Percentiles rank a stretch among this genome's conserved stretches.
phyloP scores from a whole-genome alignment of 2,888 invertebrate species.

The Balanococcus diminutus region DNA sequence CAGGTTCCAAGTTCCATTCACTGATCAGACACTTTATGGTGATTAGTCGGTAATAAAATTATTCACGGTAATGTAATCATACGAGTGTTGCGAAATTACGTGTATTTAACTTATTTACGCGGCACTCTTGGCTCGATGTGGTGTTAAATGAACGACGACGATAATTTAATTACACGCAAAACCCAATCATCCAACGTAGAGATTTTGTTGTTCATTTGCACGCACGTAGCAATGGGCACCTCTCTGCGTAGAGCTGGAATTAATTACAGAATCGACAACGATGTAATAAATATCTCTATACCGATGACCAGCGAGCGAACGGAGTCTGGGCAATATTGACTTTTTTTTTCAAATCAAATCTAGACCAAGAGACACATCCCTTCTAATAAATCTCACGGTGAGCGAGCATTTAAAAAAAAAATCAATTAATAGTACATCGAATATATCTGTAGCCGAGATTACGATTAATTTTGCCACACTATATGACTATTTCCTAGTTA shows the following conservation, averaged over 20 bases:
- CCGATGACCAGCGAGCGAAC: not conserved
- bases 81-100: conserved; percentile 10
- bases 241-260: not conserved
- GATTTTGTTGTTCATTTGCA: not conserved
- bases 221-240: not conserved
- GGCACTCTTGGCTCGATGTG: not conserved
- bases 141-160: conserved; percentile 20
- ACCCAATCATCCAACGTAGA: not conserved
- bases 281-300: not conserved
- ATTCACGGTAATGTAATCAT: conserved; percentile 16
- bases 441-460: not conserved
- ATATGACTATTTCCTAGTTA: not conserved
- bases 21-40: conserved; percentile 14
- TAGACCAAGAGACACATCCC: conserved; percentile 6
- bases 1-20: not conserved
- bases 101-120: not conserved
- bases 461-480: not conserved
- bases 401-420: not conserved
- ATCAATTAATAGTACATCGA: not conserved
- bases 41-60: conserved; percentile 19
- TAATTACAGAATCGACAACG: not conserved
- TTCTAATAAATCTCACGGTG: conserved; percentile 1
- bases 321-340: not conserved
- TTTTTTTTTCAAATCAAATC: conserved; percentile 6
- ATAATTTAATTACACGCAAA: conserved; percentile 17